phyloP scores from a whole-genome alignment of 2,113 vertebrate genomes.

The Brachirus orientalis region DNA sequence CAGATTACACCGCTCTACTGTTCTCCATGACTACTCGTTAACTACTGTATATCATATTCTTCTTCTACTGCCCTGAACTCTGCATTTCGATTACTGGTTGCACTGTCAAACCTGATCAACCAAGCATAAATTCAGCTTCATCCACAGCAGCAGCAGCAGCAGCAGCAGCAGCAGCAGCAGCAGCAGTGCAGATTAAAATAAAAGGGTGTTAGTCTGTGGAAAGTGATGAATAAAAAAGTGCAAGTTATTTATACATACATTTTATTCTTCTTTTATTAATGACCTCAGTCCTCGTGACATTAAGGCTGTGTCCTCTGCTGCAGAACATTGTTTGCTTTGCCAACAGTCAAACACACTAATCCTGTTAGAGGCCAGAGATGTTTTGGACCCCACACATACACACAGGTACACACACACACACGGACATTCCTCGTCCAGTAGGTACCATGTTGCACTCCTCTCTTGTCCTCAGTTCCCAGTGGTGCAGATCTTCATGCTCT shows the following conservation, averaged over 20 bases:
- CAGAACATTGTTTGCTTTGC: slow-evolving; percentile 67
- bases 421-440: slow-evolving; percentile 14
- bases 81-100: too few species aligned
- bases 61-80: too few species aligned
- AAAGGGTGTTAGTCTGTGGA: too few species aligned
- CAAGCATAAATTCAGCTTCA: too few species aligned
- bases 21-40: too few species aligned
- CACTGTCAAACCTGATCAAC: too few species aligned
- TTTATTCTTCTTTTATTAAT: neutral
- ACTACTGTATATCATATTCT: too few species aligned
- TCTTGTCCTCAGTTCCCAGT: slow-evolving; percentile 7
- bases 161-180: too few species aligned
- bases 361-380: slow-evolving; percentile 61
- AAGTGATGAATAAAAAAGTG: too few species aligned
- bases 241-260: neutral
- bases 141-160: too few species aligned
- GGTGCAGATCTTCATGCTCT: slow-evolving; percentile 5
- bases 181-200: too few species aligned
- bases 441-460: neutral
- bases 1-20: too few species aligned
- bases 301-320: slow-evolving; percentile 37
- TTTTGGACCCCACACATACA: slow-evolving; percentile 53
- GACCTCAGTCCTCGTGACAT: slow-evolving; percentile 56
- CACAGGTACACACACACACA: slow-evolving; percentile 32
- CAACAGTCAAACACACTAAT: slow-evolving; percentile 71